phyloP scores from a whole-genome alignment of 2,888 invertebrate genomes.

The Myathropa florea region DNA sequence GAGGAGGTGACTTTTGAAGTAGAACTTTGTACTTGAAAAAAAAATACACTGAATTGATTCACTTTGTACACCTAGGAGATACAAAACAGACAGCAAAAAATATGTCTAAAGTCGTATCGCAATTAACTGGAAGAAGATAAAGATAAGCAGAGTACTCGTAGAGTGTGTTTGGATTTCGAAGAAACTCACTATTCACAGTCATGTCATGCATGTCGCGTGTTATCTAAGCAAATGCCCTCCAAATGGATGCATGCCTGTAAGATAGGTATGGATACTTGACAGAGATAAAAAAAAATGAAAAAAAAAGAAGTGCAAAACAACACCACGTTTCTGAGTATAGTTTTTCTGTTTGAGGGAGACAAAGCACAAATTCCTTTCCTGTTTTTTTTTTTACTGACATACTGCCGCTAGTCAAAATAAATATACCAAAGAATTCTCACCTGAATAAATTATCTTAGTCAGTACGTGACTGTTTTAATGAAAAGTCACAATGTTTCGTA shows the following conservation, averaged over 20 bases:
- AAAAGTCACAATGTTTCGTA: background rate
- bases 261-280: conserved; percentile 7
- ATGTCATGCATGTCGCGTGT: conserved; percentile 44
- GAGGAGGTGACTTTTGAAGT: background rate
- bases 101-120: background rate
- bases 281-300: background rate
- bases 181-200: conserved; percentile 14
- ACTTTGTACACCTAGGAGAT: background rate
- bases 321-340: conserved; percentile 2
- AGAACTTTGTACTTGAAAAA: background rate
- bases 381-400: conserved; percentile 13
- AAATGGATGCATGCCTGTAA: conserved; percentile 28
- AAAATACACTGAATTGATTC: background rate
- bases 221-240: conserved; percentile 41
- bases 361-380: conserved; percentile 17
- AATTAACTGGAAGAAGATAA: conserved; percentile 34
- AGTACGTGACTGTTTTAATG: conserved; percentile 14
- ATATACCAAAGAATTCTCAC: conserved; percentile 33
- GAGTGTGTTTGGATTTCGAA: conserved; percentile 6
- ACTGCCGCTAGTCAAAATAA: conserved; percentile 42
- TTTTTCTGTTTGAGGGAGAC: background rate
- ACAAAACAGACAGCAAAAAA: background rate
- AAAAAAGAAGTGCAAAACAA: no score
- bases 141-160: conserved; percentile 14
- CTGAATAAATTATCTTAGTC: conserved; percentile 50